Conservation (phyloP, 92 coral and sea anemone genomes). For the Pocillopora meandrina region DNA sequence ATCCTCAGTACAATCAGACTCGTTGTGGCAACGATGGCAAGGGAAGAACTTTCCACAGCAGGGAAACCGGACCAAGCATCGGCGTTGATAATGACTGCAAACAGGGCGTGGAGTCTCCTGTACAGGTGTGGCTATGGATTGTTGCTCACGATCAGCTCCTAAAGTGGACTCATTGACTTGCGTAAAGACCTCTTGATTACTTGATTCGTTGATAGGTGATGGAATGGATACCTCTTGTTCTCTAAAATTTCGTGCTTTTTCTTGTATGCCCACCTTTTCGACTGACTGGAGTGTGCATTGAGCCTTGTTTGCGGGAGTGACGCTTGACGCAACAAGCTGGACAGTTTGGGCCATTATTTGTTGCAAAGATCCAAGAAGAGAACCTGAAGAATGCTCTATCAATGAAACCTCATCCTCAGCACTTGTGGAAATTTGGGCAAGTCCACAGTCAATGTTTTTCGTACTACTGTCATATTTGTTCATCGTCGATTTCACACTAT, state of each 20-base stretch:
- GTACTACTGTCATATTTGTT: not conserved
- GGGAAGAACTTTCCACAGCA: constrained; percentile 76
- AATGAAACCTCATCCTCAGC: not conserved
- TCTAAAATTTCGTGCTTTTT: not conserved
- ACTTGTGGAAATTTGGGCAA: not conserved
- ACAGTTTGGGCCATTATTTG: not conserved
- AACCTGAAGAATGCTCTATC: not conserved
- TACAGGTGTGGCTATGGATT: constrained; percentile 21
- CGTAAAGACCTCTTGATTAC: not conserved
- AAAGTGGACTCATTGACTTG: not conserved
- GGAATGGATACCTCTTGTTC: not conserved
- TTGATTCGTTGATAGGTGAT: not conserved
- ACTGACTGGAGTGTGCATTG: not conserved
- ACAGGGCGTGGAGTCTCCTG: constrained; percentile 47
- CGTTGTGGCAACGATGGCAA: constrained; percentile 95
- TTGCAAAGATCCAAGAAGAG: not conserved
- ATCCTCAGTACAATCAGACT: constrained; percentile 54
- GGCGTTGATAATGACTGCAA: constrained; percentile 84
- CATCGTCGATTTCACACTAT: not conserved
- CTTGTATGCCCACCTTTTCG: constrained; percentile 6
- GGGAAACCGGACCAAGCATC: constrained; percentile 68
- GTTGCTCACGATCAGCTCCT: not conserved
- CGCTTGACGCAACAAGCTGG: not conserved
- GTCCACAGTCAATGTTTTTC: not conserved
- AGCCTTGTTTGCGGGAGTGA: not conserved